Evolutionary conservation across 2,113 vertebrate species (phyloP).

Genomic region (Marmota monax): DNA sequence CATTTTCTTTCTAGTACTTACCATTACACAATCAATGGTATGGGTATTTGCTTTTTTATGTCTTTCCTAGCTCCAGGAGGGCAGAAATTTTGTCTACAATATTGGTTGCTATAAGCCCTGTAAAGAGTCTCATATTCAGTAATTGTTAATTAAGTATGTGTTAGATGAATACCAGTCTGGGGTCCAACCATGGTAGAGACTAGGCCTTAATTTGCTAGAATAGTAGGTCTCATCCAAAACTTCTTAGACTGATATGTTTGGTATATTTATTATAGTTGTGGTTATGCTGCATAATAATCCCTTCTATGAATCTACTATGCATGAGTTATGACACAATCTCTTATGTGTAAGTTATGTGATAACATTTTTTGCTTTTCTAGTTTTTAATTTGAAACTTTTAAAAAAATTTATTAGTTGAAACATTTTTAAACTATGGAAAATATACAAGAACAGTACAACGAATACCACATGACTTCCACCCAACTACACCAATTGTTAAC

Average conservation of each 20-base stretch:
- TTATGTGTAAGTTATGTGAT: neutral
- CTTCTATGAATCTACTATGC: neutral
- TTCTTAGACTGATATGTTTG: neutral
- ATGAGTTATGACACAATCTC: neutral
- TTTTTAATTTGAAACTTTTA: constrained; percentile 14
- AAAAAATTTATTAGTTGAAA: neutral
- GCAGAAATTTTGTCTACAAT: neutral
- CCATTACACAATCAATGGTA: neutral
- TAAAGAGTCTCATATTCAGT: neutral
- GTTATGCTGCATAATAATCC: neutral
- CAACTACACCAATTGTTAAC: neutral
- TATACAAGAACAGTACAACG: neutral
- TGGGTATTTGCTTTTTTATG: neutral
- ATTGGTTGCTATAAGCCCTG: neutral
- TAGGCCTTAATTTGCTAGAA: neutral
- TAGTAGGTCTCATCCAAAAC: neutral
- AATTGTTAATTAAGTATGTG: neutral
- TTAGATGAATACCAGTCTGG: neutral
- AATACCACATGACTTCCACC: neutral
- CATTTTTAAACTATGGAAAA: neutral
- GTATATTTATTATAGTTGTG: neutral
- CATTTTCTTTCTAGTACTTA: neutral
- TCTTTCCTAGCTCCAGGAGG: neutral
- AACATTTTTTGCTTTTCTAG: neutral
- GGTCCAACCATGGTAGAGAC: neutral